Percentiles rank a stretch among this genome's conserved stretches.
Conservation (phyloP, 2,113 vertebrate species). For the Hippolais icterina region DNA sequence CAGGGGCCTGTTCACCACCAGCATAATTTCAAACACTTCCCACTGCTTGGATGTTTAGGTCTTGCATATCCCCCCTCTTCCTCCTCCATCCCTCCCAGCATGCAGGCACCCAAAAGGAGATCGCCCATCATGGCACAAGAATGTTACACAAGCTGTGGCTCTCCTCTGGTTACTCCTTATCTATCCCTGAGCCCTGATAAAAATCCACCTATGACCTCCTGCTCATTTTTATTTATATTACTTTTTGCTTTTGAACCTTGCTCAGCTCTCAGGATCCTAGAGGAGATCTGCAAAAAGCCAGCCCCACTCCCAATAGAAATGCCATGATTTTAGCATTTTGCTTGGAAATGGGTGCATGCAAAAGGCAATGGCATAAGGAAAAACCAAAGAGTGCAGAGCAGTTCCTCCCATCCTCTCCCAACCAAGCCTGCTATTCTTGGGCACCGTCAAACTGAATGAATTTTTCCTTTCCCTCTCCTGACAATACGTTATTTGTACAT, state of each 20-base stretch:
- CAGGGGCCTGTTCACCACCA: background rate
- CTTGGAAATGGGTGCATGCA: background rate
- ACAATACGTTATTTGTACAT: background rate
- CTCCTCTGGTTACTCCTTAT: background rate
- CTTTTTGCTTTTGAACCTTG: background rate
- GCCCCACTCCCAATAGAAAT: background rate
- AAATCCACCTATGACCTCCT: background rate
- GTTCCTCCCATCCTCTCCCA: background rate
- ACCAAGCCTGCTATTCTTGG: background rate
- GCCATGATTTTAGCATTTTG: background rate
- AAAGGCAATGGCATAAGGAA: background rate
- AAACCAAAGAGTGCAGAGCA: background rate
- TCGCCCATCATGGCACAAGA: background rate
- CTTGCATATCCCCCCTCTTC: background rate
- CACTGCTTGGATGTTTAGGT: background rate
- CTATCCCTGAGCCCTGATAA: background rate
- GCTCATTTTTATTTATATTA: background rate
- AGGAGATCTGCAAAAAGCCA: background rate
- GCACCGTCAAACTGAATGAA: background rate
- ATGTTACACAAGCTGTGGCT: background rate
- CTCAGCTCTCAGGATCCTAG: background rate
- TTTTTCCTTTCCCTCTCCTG: conserved; percentile 8
- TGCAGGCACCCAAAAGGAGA: background rate
- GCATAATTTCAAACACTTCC: background rate
- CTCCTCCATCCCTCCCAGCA: background rate